Evolutionary conservation across 2,797 vertebrate species (phyloP).

Genomic region (Rhyacichthys aspro): DNA sequence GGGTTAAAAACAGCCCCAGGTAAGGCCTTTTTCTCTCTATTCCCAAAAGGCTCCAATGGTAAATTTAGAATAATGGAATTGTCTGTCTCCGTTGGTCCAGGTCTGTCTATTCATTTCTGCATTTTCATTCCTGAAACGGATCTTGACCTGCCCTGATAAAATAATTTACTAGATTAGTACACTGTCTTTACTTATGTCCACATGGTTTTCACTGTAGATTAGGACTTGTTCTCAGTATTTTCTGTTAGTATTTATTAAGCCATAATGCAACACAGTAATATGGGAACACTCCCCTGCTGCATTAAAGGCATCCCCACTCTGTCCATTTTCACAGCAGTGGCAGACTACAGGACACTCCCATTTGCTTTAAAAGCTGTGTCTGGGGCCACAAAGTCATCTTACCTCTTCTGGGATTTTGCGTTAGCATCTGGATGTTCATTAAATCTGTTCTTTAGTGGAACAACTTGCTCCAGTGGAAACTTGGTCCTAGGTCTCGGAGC

Average conservation of each 20-base stretch:
- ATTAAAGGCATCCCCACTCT: conserved; percentile 24
- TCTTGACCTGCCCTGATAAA: too few relatives aligned
- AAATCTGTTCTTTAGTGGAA: conserved; percentile 20
- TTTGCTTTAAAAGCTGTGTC: conserved; percentile 68
- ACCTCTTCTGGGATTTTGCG: conserved; percentile 61
- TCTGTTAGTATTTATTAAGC: not conserved
- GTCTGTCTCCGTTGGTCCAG: too few relatives aligned
- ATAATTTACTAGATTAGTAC: too few relatives aligned
- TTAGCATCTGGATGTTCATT: conserved; percentile 30
- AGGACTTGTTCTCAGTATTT: not conserved
- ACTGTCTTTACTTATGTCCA: too few relatives aligned
- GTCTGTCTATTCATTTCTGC: too few relatives aligned
- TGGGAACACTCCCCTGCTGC: conserved; percentile 51
- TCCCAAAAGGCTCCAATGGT: not conserved
- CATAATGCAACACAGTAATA: conserved; percentile 1
- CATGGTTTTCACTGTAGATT: not conserved
- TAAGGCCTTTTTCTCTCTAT: conserved; percentile 20
- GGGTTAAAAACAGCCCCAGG: conserved; percentile 32
- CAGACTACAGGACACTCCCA: conserved; percentile 63
- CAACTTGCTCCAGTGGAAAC: conserved; percentile 30
- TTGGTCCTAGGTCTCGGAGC: conserved; percentile 4
- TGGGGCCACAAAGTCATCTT: conserved; percentile 55
- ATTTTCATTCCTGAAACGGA: too few relatives aligned
- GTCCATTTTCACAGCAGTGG: conserved; percentile 44
- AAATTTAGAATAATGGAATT: too few relatives aligned